A percentile compares a stretch with the other conserved stretches of the same genome.
Conservation (phyloP, 2,888 invertebrate genomes). For the Ectropis crepuscularia region DNA sequence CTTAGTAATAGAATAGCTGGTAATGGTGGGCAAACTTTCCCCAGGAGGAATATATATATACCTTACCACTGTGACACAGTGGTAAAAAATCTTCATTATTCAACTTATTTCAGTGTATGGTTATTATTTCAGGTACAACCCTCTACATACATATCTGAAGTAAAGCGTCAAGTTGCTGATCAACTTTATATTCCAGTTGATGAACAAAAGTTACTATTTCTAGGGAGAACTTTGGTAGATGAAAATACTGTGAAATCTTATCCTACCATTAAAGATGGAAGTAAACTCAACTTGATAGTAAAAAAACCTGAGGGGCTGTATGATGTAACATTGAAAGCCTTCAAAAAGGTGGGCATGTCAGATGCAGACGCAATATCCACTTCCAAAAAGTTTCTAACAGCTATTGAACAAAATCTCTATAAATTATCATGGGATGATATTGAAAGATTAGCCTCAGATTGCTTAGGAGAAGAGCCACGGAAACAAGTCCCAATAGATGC, state of each 20-base stretch:
- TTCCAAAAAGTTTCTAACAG: slow-evolving; percentile 84
- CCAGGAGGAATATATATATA: no score
- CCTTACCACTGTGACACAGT: no score
- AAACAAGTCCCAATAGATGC: slow-evolving; percentile 51
- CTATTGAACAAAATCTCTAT: slow-evolving; percentile 80
- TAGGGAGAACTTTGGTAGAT: slow-evolving; percentile 89
- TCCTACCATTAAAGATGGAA: slow-evolving; percentile 89
- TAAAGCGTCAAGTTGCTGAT: slow-evolving; percentile 88
- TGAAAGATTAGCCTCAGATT: slow-evolving; percentile 79
- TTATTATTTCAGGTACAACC: slow-evolving; percentile 76
- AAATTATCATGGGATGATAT: slow-evolving; percentile 85
- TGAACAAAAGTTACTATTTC: slow-evolving; percentile 89
- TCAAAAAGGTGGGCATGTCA: slow-evolving; percentile 84
- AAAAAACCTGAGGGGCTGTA: slow-evolving; percentile 87
- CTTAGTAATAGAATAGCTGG: no score
- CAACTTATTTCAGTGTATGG: background rate
- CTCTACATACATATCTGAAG: slow-evolving; percentile 86
- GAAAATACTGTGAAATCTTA: slow-evolving; percentile 89
- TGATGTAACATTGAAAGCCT: slow-evolving; percentile 83
- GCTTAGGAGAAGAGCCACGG: slow-evolving; percentile 56
- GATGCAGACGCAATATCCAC: slow-evolving; percentile 87
- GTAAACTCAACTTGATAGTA: slow-evolving; percentile 89
- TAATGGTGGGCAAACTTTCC: no score
- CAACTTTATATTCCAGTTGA: slow-evolving; percentile 87
- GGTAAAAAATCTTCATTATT: no score